Percentiles rank a stretch among this genome's conserved stretches.
phyloP scores from a whole-genome alignment of 2,888 invertebrate genomes.

The Sepiola atlantica region DNA sequence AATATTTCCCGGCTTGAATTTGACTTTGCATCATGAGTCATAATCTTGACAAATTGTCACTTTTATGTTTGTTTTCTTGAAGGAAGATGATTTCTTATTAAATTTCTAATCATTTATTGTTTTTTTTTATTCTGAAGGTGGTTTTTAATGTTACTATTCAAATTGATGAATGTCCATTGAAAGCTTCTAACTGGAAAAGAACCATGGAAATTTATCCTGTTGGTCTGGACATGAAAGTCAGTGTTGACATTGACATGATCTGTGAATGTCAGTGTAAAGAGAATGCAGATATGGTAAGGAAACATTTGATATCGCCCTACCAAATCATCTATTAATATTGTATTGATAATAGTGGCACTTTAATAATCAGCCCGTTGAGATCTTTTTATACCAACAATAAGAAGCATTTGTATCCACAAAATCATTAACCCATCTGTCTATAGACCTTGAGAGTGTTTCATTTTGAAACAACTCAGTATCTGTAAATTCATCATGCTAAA shows the following conservation, averaged over 20 bases:
- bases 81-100: neutral
- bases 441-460: too few relatives aligned
- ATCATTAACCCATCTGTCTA: too few relatives aligned
- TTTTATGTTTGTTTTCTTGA: neutral
- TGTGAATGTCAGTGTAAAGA: constrained; percentile 13
- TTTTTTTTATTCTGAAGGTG: neutral
- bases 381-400: too few relatives aligned
- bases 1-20: too few relatives aligned
- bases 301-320: too few relatives aligned
- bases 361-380: too few relatives aligned
- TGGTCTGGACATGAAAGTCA: neutral
- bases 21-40: too few relatives aligned
- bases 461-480: too few relatives aligned
- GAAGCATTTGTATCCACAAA: too few relatives aligned
- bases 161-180: constrained; percentile 16
- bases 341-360: too few relatives aligned
- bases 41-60: neutral
- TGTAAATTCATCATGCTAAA: too few relatives aligned
- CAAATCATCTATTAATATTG: too few relatives aligned
- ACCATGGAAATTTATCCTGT: constrained; percentile 13
- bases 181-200: constrained; percentile 33
- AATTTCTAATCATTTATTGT: neutral
- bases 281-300: neutral
- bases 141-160: constrained; percentile 34
- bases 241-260: neutral